Evolutionary conservation across 2,797 vertebrate species (phyloP), one percentile per base, ranked within the genome.

Genomic region (Karalla daura): DNA sequence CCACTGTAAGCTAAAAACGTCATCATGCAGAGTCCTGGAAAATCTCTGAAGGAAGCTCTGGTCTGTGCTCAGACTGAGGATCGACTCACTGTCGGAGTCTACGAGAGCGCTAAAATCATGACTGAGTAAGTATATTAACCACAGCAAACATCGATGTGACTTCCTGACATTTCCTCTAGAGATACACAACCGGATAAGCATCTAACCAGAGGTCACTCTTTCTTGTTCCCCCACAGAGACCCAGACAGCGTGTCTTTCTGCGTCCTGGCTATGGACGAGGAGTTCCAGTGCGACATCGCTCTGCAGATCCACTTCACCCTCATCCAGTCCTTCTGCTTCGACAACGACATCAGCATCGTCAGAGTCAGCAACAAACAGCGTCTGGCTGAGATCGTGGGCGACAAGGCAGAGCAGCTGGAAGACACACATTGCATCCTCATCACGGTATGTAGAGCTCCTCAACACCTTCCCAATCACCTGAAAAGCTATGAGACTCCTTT

Each of bases 241-340:
- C 56, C 56, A 2, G 56, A 60, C 56, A 60, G 56, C 10, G 56
- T 60, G 56, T 60, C 56, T 20, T 60, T 60, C 56, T 60, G 56
- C 32, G 56, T 60, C 23, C 43, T 60, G 56, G 56, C 56, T 15
- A 20, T 85, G 43, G 56, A 60, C 7, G 56, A 47, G 43, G 32
- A 47, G 43, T 61, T 61, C 3, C 32, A 49, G 44, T 61, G 58
- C 4, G 96, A 98, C 81, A 93, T 98, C 3, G 97, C 97, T 2
- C 92, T 99, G 70, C 97, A 98, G 90, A 99, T 99, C 80, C 97
- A 98, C 86, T 98, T 99, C 90, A 99, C 97, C 15, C 93, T 98
- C 63, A 98, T 99, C 87, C 97, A 99, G 86, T 97, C 97, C 5
- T 98, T 98, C 89, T 99, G 97, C 84, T 98, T 97, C 9, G 97